Evolutionary conservation across 92 coral and sea anemone species (phyloP), one percentile per base, ranked within the genome.

Genomic region (Montipora capitata): DNA sequence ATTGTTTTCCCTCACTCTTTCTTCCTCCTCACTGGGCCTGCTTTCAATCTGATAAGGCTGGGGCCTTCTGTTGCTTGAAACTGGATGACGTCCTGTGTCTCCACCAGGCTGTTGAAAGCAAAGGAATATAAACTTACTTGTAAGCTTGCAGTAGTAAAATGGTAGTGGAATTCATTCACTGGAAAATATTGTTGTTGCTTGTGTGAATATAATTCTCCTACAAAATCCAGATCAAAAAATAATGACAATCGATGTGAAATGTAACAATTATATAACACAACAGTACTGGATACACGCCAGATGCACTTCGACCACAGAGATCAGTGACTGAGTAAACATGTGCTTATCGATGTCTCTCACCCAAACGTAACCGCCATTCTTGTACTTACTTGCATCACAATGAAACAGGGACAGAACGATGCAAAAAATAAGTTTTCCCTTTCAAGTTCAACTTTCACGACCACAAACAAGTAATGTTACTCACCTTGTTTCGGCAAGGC

Each of bases 401-500:
- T 49, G 76, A 48, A 80, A 51, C 68, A 80, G n/a, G 8, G 44
- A 51, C 17, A 20, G 13, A 76, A 76, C 80, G 63, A 76, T 76
- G 68, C 80, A 54, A 54, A 57, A 54, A 35, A 76, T 68, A 38
- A 17, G 38, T 76, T 76, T 43, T 76, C 17, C 52, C 54, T n/a
- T 76, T 76, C 38, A 57, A 10, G 69, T 76, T 27, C 69, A 58
- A 35, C 81, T 56, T 76, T 14, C 49, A 57, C 66, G 48, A 56
- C 44, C 38, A 18, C 68, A 76, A 76, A 56, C 65, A 59, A 59
- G 68, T 27, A 38, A 76, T 76, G 58, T 74, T 38, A 74, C 72
- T 78, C 71, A 78, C 82, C 38, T 78, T 61, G 70, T 78, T 78
- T 78, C 72, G 39, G 51, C 82, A 78, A 14, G 82, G 82, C 70